Base-by-base conservation (phyloP, 2,888 invertebrate genomes). In the Cantharis nigra region DNA sequence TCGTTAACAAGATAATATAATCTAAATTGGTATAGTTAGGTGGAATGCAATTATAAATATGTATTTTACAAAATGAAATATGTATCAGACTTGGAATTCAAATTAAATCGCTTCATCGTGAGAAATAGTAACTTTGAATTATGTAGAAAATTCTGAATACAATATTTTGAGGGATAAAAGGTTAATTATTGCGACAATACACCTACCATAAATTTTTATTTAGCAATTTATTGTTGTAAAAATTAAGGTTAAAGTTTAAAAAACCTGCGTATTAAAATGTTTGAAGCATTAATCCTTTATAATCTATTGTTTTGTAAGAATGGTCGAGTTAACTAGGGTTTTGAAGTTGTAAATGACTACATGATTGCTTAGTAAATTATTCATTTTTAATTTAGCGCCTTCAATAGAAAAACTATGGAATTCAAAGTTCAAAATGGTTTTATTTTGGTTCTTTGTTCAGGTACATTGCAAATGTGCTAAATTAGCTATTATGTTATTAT, bases 321-420 rank as follows among this genome's bases (percentile, higher is more conserved):
- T n/a, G 65, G 65, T 23, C 65, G 23, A 65, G 65, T 65, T 65
- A 65, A 65, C 20, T 65, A 65, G 11, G 23, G 65, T 65, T 65
- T 65, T 65, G 65, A 65, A 23, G n/a, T 65, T 65, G 20, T 20
- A 65, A 65, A 65, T 65, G 18, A 65, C 65, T 65, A 65, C 65
- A 64, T 65, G 33, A 72, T 67, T 72, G 49, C 30, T 28, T 13
- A 7, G 62, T 74, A 69, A 74, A 74, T 69, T 74, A 74, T 74
- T 69, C 69, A 74, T 23, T 63, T 74, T 74, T 69, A 74, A 74
- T 74, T 74, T 74, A 72, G 18, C 20, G 14, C 4, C 16, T 28
- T 18, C 74, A 14, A 30, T 23, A 62, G 28, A 18, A 69, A 30
- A 74, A 63, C 49, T 72, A 63, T 28, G 20, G 69, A 63, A 74